phyloP scores from a whole-genome alignment of 2,888 invertebrate genomes.

The Neuroscelio doddi region DNA sequence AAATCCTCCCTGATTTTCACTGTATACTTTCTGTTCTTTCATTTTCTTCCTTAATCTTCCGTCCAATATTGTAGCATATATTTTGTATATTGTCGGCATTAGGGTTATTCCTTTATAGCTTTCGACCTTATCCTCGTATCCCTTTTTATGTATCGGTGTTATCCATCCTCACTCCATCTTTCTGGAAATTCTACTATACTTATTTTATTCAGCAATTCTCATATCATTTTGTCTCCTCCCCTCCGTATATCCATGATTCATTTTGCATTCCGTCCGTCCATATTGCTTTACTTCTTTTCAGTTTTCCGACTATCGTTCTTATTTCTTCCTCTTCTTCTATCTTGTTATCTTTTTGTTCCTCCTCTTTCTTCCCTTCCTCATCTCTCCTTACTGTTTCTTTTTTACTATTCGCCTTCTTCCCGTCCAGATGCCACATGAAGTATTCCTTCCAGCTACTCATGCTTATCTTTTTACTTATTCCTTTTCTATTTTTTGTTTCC shows the following conservation, averaged over 20 bases:
- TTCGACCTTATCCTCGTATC: conserved; percentile 15
- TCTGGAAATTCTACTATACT: conserved; percentile 38
- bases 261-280: conserved; percentile 36
- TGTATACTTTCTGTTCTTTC: conserved; percentile 20
- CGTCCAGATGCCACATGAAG: not conserved
- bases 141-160: conserved; percentile 41
- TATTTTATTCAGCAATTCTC: conserved; percentile 7
- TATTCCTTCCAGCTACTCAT: not conserved
- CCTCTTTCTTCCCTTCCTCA: not conserved
- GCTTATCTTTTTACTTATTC: not conserved
- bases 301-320: not conserved
- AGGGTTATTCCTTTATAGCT: conserved; percentile 47
- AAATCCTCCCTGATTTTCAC: conserved; percentile 44
- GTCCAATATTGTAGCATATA: conserved; percentile 36
- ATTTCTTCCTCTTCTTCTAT: not conserved
- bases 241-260: conserved; percentile 32
- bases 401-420: not conserved
- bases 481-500: not conserved
- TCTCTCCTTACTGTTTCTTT: not conserved
- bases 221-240: conserved; percentile 4
- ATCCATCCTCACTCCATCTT: conserved; percentile 41
- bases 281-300: conserved; percentile 31
- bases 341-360: not conserved
- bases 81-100: conserved; percentile 37
- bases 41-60: conserved; percentile 32